phyloP scores from a whole-genome alignment of 2,797 vertebrate genomes.

The Centropyge bicolor region DNA sequence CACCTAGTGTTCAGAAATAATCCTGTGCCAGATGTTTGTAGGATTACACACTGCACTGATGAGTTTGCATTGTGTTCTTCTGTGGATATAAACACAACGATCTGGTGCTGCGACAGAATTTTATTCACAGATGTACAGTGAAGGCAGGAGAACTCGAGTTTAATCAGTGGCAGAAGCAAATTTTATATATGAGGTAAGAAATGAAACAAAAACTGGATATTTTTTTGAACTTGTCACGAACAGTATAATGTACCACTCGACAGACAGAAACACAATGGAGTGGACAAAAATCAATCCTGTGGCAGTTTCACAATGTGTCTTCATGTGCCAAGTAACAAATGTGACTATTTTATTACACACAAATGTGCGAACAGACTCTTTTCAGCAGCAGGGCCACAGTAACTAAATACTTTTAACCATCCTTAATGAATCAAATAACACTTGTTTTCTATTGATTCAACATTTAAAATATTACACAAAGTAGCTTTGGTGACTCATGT shows the following conservation, averaged over 20 bases:
- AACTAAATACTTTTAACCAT: constrained; percentile 10
- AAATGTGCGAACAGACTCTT: constrained; percentile 44
- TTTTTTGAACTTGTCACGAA: too few relatives aligned
- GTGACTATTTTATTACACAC: constrained; percentile 26
- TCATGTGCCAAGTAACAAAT: constrained; percentile 44
- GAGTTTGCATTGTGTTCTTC: not conserved
- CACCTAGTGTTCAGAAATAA: constrained; percentile 55
- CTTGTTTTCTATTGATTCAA: constrained; percentile 43
- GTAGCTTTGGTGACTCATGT: constrained; percentile 74
- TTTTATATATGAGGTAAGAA: constrained; percentile 33
- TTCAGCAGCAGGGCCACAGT: constrained; percentile 25
- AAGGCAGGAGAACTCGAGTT: constrained; percentile 16
- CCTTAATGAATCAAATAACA: constrained; percentile 26
- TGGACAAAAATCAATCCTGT: not conserved
- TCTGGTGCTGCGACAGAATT: constrained; percentile 36
- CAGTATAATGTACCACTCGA: constrained; percentile 12
- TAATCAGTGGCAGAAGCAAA: constrained; percentile 17
- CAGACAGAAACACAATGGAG: constrained; percentile 17
- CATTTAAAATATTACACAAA: constrained; percentile 71
- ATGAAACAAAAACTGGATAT: not conserved
- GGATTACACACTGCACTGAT: not conserved
- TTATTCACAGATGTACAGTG: constrained; percentile 50
- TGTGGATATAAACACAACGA: not conserved
- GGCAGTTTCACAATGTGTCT: constrained; percentile 11
- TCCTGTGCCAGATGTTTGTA: rapidly evolving